Evolutionary conservation across 2,113 vertebrate species (phyloP).

Genomic region (Corynorhinus townsendii): DNA sequence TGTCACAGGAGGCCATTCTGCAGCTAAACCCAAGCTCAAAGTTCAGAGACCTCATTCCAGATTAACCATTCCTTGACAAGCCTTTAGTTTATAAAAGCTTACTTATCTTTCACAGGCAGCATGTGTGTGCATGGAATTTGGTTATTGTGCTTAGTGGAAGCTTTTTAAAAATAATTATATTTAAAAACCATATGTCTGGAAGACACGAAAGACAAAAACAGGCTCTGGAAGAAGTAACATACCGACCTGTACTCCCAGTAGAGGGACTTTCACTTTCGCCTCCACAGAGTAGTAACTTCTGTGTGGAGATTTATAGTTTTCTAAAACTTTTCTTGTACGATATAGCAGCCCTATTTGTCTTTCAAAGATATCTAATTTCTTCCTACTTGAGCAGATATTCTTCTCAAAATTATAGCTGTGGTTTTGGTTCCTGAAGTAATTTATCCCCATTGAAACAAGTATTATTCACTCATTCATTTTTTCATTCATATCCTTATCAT

Average conservation of each 20-base stretch:
- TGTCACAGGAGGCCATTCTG: background rate
- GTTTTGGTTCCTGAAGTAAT: background rate
- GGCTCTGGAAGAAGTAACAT: background rate
- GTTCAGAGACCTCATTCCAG: background rate
- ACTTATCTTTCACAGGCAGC: background rate
- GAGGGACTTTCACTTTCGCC: background rate
- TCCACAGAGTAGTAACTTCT: background rate
- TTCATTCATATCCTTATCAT: background rate
- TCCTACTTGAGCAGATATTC: background rate
- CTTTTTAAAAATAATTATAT: background rate
- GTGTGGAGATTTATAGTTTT: background rate
- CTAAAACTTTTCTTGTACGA: background rate
- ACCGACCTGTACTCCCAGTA: background rate
- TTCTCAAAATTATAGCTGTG: background rate
- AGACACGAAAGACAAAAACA: background rate
- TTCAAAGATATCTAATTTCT: background rate
- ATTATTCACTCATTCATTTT: background rate
- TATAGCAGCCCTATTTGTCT: background rate
- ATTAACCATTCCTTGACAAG: background rate
- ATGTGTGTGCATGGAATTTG: background rate
- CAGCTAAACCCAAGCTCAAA: background rate
- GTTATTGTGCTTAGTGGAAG: background rate
- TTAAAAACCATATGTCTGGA: background rate
- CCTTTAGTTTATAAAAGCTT: background rate
- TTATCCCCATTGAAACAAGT: background rate